A percentile compares a stretch with the other conserved stretches of the same genome.
These are phyloP conservation scores for Microcebus griseorufus DNA, from an alignment of 2,113 vertebrate genomes.

Conservation along the genomic window DNA sequence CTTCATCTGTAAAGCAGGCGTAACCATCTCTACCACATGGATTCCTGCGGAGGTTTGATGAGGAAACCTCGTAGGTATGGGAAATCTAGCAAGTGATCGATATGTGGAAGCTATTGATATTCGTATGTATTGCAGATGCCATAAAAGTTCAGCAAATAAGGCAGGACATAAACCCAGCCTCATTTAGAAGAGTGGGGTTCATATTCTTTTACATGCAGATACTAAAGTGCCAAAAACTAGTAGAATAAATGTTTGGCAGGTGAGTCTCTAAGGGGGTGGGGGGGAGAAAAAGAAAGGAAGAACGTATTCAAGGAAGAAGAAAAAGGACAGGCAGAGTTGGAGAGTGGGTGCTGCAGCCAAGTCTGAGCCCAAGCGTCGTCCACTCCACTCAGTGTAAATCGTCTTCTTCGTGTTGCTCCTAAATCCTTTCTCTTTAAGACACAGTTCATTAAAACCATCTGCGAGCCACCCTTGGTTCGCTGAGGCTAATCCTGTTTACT, in stretches of 20 bases:
- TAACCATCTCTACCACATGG: rapidly evolving
- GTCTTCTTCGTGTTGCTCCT: not conserved
- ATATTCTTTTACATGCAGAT: not conserved
- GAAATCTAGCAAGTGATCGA: not conserved
- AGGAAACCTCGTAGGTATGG: not conserved
- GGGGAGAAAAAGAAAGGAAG: not conserved
- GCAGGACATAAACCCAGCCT: not conserved
- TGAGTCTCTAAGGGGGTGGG: not conserved
- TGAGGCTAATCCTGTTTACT: constrained; percentile 35
- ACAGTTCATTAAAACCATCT: constrained; percentile 68
- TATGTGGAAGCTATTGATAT: not conserved
- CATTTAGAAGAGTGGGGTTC: not conserved
- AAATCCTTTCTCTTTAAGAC: constrained; percentile 54
- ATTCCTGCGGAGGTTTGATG: not conserved
- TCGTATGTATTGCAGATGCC: not conserved
- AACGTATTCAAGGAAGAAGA: rapidly evolving
- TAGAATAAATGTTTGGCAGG: not conserved
- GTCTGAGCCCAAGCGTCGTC: rapidly evolving
- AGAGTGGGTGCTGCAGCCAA: rapidly evolving
- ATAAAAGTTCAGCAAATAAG: not conserved
- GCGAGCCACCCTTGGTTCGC: constrained; percentile 52
- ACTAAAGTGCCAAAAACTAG: not conserved
- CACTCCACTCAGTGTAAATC: not conserved
- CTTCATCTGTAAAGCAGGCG: not conserved
- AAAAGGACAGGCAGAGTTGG: rapidly evolving